Conservation (phyloP, 2,888 invertebrate genomes). For the Habrosyne pyritoides region DNA sequence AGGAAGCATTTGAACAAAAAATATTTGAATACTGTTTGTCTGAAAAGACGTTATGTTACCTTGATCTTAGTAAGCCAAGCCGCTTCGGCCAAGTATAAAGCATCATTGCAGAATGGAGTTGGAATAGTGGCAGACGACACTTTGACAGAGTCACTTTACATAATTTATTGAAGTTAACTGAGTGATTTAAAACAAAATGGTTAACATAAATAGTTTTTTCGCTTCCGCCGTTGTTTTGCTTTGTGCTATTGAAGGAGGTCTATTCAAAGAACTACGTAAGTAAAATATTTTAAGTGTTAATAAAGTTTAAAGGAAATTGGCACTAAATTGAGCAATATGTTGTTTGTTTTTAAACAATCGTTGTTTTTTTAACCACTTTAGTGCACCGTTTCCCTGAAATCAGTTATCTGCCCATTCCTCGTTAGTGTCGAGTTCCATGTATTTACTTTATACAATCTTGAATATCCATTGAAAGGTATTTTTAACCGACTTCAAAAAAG, state of each 20-base stretch:
- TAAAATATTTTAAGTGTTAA: too few species aligned
- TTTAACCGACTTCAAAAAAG: too few species aligned
- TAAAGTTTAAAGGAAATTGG: too few species aligned
- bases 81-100: constrained; percentile 32
- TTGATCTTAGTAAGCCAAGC: constrained; percentile 25
- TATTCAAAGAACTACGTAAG: constrained; percentile 58
- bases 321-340: too few species aligned
- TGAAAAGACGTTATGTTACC: constrained; percentile 20
- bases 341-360: too few species aligned
- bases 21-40: not conserved
- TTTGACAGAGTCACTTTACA: constrained; percentile 1
- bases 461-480: too few species aligned
- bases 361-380: too few species aligned
- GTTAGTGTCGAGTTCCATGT: too few species aligned
- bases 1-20: not conserved
- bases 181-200: constrained; percentile 30
- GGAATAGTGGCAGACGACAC: constrained; percentile 22
- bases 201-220: constrained; percentile 24
- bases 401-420: too few species aligned
- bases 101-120: constrained; percentile 13
- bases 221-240: constrained; percentile 39
- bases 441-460: too few species aligned
- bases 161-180: constrained; percentile 4
- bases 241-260: constrained; percentile 40
- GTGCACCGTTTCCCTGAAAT: too few species aligned